Evolutionary conservation across 2,113 vertebrate genomes (phyloP).

Genomic region (Nymphicus hollandicus): DNA sequence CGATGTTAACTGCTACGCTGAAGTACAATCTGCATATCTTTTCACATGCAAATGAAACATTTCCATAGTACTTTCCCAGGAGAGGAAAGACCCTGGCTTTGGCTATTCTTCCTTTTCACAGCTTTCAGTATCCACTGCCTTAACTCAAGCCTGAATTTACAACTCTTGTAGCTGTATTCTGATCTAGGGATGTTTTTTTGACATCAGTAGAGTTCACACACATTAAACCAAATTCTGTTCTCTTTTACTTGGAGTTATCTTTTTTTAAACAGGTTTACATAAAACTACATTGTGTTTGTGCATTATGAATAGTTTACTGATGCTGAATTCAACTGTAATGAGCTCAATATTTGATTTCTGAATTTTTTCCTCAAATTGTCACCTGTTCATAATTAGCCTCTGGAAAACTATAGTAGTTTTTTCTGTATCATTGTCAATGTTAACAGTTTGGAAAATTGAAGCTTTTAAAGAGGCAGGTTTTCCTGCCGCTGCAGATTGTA

Average conservation of each 20-base stretch:
- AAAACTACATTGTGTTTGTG: constrained; percentile 44
- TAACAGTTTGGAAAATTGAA: constrained; percentile 19
- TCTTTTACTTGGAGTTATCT: constrained; percentile 31
- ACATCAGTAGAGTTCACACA: neutral
- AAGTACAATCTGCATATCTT: neutral
- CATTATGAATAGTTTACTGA: constrained; percentile 65
- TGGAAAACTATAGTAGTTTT: constrained; percentile 33
- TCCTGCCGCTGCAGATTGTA: neutral
- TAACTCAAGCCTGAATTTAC: neutral
- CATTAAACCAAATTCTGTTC: constrained; percentile 2
- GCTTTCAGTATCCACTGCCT: neutral
- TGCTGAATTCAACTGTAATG: constrained; percentile 59
- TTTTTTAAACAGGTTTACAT: constrained; percentile 41
- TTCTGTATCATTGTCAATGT: neutral
- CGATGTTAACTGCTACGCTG: neutral
- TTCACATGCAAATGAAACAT: neutral
- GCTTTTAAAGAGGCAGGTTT: constrained; percentile 12
- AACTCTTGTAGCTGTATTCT: neutral
- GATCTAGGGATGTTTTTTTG: neutral
- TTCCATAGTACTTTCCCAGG: neutral
- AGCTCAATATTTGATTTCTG: constrained; percentile 64
- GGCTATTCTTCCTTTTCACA: neutral
- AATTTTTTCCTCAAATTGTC: constrained; percentile 48
- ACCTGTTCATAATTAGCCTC: constrained; percentile 70
- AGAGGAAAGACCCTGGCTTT: neutral